A percentile compares a stretch with the other conserved stretches of the same genome.
These are phyloP conservation scores for Himalopsyche anomala DNA, from an alignment of 2,888 invertebrate genomes.

Conservation along the genomic window DNA sequence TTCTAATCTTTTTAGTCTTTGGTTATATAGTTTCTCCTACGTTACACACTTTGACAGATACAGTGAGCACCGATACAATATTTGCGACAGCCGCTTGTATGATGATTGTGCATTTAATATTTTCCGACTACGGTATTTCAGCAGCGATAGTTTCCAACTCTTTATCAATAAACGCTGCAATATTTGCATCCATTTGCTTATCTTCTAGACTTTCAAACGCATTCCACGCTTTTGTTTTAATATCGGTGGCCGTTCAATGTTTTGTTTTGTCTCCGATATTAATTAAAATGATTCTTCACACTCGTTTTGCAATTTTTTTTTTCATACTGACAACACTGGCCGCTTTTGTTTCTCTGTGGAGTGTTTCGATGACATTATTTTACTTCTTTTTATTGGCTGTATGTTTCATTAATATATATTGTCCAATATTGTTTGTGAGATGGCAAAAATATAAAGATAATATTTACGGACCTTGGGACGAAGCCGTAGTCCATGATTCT, in stretches of 20 bases:
- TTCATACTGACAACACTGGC: slow-evolving; percentile 75
- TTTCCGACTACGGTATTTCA: slow-evolving; percentile 93
- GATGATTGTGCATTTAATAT: slow-evolving; percentile 91
- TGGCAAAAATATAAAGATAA: slow-evolving; percentile 91
- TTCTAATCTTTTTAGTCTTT: slow-evolving; percentile 88
- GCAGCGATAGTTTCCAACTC: slow-evolving; percentile 94
- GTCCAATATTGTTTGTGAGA: slow-evolving; percentile 85
- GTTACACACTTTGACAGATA: slow-evolving; percentile 95
- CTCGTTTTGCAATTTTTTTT: slow-evolving; percentile 76
- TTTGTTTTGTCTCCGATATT: slow-evolving; percentile 94
- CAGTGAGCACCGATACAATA: slow-evolving; percentile 98
- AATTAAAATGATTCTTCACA: slow-evolving; percentile 78
- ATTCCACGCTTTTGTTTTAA: slow-evolving; percentile 90
- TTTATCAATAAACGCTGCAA: slow-evolving; percentile 94
- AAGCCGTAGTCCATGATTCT: slow-evolving; percentile 86
- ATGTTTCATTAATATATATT: slow-evolving; percentile 82
- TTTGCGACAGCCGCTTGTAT: slow-evolving; percentile 94
- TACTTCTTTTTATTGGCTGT: slow-evolving; percentile 79
- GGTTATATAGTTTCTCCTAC: slow-evolving; percentile 94
- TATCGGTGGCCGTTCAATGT: slow-evolving; percentile 91
- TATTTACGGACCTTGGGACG: slow-evolving; percentile 99
- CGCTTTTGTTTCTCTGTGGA: slow-evolving; percentile 76
- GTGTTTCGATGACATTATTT: slow-evolving; percentile 78
- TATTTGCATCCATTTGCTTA: slow-evolving; percentile 96
- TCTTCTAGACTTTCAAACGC: slow-evolving; percentile 93